phyloP scores from a whole-genome alignment of 2,888 invertebrate genomes.

The Hydroisotoma schaefferi region DNA sequence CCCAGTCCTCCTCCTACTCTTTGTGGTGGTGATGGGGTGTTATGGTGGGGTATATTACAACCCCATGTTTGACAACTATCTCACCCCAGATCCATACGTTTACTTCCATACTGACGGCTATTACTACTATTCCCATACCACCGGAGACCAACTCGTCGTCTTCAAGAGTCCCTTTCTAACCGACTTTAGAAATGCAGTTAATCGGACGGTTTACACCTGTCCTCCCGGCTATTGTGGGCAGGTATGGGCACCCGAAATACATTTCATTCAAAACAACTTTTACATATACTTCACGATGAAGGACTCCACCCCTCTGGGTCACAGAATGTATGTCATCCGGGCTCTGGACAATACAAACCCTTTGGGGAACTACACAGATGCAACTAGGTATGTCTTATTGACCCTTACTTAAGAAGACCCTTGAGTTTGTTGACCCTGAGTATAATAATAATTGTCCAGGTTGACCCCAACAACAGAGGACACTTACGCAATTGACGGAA shows the following conservation, averaged over 20 bases:
- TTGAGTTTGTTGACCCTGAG: too few relatives aligned
- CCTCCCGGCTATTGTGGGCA: slow-evolving; percentile 23
- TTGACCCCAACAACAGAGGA: slow-evolving; percentile 7
- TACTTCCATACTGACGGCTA: slow-evolving; percentile 19
- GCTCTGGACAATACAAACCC: slow-evolving; percentile 28
- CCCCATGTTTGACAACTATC: slow-evolving; percentile 31
- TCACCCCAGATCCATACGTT: slow-evolving; percentile 30
- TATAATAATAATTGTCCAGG: too few relatives aligned
- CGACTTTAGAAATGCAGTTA: slow-evolving; percentile 26
- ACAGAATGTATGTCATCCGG: slow-evolving; percentile 31
- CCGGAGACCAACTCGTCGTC: slow-evolving; percentile 21
- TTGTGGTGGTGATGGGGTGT: too few relatives aligned
- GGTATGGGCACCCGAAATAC: slow-evolving; percentile 32
- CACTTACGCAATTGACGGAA: slow-evolving; percentile 29
- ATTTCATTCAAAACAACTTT: slow-evolving; percentile 13
- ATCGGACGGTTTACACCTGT: slow-evolving; percentile 18
- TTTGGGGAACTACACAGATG: slow-evolving; percentile 31
- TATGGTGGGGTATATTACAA: slow-evolving; percentile 13
- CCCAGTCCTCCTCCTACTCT: too few relatives aligned
- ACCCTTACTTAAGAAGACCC: neutral
- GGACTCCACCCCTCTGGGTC: slow-evolving; percentile 13
- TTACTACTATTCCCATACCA: slow-evolving; percentile 31
- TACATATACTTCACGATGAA: slow-evolving; percentile 20
- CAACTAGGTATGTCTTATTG: slow-evolving; percentile 18
- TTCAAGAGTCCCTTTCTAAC: slow-evolving; percentile 28